These are phyloP conservation scores for Pseudopipra pipra DNA, from an alignment of 2,113 vertebrate genomes.

Conservation along the genomic window DNA sequence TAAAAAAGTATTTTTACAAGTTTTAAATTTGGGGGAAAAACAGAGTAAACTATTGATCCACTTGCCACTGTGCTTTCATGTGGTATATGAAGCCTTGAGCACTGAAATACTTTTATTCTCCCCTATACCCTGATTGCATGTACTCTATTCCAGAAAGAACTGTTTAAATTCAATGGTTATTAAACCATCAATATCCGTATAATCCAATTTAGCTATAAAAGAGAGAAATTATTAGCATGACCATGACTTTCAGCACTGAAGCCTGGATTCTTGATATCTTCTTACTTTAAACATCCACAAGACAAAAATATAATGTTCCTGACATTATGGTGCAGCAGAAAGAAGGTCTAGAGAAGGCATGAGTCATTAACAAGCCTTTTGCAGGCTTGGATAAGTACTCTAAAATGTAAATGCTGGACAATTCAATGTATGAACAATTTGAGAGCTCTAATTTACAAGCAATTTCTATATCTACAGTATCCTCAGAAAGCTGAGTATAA, in stretches of 20 bases:
- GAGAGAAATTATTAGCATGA: conserved; percentile 18
- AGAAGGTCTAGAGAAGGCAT: neutral
- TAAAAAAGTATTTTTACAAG: neutral
- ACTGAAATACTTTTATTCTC: neutral
- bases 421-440: neutral
- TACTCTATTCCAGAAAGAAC: neutral
- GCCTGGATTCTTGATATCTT: neutral
- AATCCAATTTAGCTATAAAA: conserved; percentile 44
- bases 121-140: neutral
- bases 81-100: neutral
- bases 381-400: neutral
- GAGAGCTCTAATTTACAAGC: neutral
- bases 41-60: neutral
- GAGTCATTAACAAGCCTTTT: neutral
- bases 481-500: neutral
- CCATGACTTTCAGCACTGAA: neutral
- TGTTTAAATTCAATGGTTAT: conserved; percentile 2
- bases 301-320: neutral
- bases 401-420: neutral
- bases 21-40: neutral
- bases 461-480: neutral
- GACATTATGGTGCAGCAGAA: neutral
- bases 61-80: neutral
- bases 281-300: neutral
- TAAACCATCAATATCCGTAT: conserved; percentile 26